Evolutionary conservation across 1,140 invertebrate species (phyloP).

Genomic region (Pollicipes pollicipes): DNA sequence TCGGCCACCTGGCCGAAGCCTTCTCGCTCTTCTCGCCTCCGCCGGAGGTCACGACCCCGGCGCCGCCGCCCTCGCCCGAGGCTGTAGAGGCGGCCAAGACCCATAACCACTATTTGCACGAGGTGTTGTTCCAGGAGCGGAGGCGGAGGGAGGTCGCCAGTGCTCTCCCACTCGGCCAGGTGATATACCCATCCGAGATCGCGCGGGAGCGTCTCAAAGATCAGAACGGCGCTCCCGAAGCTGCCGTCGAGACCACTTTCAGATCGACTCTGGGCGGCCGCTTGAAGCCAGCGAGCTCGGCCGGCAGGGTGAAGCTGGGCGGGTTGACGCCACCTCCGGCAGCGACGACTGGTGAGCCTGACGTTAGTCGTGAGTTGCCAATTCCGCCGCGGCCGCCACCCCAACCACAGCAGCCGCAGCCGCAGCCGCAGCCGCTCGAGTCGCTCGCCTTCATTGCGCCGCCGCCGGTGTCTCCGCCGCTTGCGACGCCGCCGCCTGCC

Average conservation of each 20-base stretch:
- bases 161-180: not conserved
- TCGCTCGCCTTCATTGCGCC: too few relatives aligned
- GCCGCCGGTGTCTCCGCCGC: too few relatives aligned
- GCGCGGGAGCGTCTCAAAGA: not conserved
- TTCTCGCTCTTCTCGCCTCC: not conserved
- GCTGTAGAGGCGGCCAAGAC: too few relatives aligned
- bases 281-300: not conserved
- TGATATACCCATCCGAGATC: not conserved
- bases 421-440: too few relatives aligned
- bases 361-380: not conserved
- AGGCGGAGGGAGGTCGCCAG: not conserved
- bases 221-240: too few relatives aligned
- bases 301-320: not conserved
- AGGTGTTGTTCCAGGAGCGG: not conserved
- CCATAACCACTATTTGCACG: not conserved
- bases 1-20: not conserved
- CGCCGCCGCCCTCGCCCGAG: too few relatives aligned
- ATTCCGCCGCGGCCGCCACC: not conserved
- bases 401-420: too few relatives aligned
- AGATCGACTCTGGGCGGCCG: not conserved
- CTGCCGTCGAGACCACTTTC: not conserved
- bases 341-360: not conserved
- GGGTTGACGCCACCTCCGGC: not conserved
- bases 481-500: too few relatives aligned
- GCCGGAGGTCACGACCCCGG: not conserved